A percentile compares a stretch with the other conserved stretches of the same genome.
Conservation (phyloP, 2,113 vertebrate genomes). For the Anguilla rostrata region DNA sequence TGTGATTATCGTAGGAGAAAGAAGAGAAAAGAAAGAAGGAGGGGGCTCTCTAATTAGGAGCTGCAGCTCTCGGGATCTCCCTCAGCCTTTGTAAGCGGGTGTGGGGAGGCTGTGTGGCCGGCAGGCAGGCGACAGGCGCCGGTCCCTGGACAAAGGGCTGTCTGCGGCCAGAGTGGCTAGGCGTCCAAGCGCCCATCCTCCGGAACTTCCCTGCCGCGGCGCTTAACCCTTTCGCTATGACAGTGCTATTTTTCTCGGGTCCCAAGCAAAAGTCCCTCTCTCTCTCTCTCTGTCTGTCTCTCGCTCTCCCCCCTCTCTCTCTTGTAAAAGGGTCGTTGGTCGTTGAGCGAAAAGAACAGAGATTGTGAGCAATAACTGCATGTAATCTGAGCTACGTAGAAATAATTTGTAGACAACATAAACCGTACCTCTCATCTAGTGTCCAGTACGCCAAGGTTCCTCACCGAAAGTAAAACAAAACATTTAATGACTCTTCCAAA, state of each 20-base stretch:
- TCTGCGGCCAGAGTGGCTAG: constrained; percentile 72
- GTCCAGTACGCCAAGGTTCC: neutral
- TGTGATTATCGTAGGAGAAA: constrained; percentile 68
- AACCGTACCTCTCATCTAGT: neutral
- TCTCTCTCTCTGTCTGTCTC: constrained; percentile 9
- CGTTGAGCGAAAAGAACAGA: neutral
- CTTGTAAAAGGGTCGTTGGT: neutral
- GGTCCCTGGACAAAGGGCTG: constrained; percentile 73
- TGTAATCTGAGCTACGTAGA: neutral
- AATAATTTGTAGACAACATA: neutral
- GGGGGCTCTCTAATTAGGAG: constrained; percentile 71
- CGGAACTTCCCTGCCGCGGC: constrained; percentile 43
- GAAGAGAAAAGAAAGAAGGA: constrained; percentile 62
- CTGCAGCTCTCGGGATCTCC: constrained; percentile 45
- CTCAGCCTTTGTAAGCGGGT: constrained; percentile 55
- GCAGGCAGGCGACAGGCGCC: constrained; percentile 80
- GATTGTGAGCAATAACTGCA: neutral
- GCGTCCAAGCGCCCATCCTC: constrained; percentile 57
- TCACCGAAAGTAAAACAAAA: neutral
- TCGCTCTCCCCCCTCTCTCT: constrained; percentile 24
- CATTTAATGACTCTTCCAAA: neutral
- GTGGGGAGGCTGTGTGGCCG: constrained; percentile 68
- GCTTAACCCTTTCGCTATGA: constrained; percentile 60
- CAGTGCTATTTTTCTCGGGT: constrained; percentile 16
- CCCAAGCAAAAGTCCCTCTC: constrained; percentile 40